Base-by-base conservation (phyloP, 2,113 vertebrate genomes). In the Carassius carassius region DNA sequence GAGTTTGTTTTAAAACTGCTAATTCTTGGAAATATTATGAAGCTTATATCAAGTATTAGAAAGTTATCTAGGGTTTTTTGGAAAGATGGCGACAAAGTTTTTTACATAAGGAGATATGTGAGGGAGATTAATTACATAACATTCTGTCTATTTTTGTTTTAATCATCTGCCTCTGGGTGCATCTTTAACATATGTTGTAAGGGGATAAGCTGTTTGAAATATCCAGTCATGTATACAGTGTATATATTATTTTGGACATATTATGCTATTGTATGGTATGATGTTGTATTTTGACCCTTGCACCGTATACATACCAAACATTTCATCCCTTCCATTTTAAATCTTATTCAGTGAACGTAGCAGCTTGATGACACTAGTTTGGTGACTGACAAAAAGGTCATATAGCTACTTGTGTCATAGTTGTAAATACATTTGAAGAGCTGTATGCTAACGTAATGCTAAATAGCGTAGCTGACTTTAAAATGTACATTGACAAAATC, bases 161-260 rank as follows among this genome's bases (percentile, higher is more conserved):
- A 63, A 32, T 56, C 37, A 60, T 84, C 60, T 56, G 69, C 60
- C 35, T 73, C 60, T 23, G 77, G 74, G 81, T 84, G 78, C 82
- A 84, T 60, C 47, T 81, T 69, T 75, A 51, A 62, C 75, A 74
- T 60, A 44, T 72, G 70, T 67, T 82, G 65, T 83, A 76, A 47
- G 25, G 54, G 58, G 84, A 85, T 88, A 88, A 92, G 88, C 86
- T 91, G 37, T 76, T 67, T 44, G 79, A 89, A 74, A 91, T 78
- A 29, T 69, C 47, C 67, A 44, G 25, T 69, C 62, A 76, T 88
- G 77, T 88, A 29, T 29, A 88, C 81, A 88, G 84, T 70, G 81
- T 86, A 78, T 88, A 86, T 86, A 84, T 86, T 81, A 51, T 81
- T 88, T 88, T 86, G 14, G 77, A 83, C 81, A 58, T 87, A 83